These are phyloP conservation scores for Pampusana beccarii DNA, from an alignment of 2,113 vertebrate genomes.

Conservation along the genomic window DNA sequence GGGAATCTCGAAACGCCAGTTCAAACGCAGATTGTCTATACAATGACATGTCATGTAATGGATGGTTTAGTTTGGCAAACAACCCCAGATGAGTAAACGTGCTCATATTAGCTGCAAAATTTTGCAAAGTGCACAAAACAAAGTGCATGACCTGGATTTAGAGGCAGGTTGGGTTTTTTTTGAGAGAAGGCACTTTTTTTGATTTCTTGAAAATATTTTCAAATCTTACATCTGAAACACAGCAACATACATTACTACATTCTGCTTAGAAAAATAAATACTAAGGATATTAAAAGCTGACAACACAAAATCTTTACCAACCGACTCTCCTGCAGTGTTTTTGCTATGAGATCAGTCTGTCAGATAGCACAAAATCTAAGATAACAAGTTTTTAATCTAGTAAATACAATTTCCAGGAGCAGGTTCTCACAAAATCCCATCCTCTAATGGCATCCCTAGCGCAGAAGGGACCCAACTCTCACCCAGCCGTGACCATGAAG, in stretches of 20 bases:
- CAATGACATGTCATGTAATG: neutral
- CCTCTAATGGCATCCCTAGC: neutral
- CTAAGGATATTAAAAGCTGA: neutral
- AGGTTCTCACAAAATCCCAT: neutral
- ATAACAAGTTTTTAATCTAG: neutral
- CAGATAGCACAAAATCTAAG: neutral
- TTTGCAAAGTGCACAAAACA: neutral
- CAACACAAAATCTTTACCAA: neutral
- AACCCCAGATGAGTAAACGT: neutral
- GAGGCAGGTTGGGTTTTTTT: neutral
- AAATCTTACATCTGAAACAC: neutral
- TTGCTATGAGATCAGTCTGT: neutral
- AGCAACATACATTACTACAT: neutral
- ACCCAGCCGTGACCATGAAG: neutral
- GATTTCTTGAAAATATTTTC: neutral
- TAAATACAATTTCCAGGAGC: neutral
- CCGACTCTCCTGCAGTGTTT: neutral
- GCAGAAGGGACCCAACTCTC: neutral
- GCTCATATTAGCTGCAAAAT: neutral
- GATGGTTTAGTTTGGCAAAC: neutral
- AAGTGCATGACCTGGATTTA: neutral
- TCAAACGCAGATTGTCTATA: neutral
- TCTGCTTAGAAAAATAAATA: neutral
- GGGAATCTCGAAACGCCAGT: neutral
- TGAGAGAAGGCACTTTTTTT: neutral